These are phyloP conservation scores for human DNA, from an alignment of 2,113 vertebrate genomes.

Conservation along the genomic window DNA sequence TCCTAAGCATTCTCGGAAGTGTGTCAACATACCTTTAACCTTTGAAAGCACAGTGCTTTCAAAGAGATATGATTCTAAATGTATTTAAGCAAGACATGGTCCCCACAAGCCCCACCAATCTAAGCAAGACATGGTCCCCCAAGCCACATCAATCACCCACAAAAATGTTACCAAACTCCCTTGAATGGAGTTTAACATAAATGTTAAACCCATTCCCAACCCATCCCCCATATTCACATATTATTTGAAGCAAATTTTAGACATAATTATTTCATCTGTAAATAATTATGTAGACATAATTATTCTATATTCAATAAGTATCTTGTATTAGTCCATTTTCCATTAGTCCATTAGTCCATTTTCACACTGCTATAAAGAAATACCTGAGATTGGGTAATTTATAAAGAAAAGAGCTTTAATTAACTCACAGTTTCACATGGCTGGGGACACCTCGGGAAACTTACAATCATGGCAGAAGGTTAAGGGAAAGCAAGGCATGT, in stretches of 20 bases:
- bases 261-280: conserved; percentile 23
- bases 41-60: background rate
- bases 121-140: background rate
- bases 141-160: background rate
- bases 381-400: no score
- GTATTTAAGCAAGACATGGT: conserved; percentile 21
- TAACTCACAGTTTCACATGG: no score
- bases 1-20: background rate
- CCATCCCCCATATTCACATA: background rate
- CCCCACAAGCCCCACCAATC: background rate
- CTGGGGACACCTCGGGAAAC: no score
- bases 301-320: no score
- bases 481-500: no score
- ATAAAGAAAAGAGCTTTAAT: no score
- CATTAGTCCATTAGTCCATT: no score
- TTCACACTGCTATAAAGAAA: no score
- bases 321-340: no score
- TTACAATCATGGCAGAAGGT: no score
- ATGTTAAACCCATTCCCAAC: background rate
- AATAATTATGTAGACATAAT: background rate
- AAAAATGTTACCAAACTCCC: background rate
- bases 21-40: background rate
- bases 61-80: conserved; percentile 40
- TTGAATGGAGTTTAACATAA: conserved; percentile 42
- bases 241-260: conserved; percentile 29